Conservation (phyloP, 2,888 invertebrate species). For the Andrena bicolor region DNA sequence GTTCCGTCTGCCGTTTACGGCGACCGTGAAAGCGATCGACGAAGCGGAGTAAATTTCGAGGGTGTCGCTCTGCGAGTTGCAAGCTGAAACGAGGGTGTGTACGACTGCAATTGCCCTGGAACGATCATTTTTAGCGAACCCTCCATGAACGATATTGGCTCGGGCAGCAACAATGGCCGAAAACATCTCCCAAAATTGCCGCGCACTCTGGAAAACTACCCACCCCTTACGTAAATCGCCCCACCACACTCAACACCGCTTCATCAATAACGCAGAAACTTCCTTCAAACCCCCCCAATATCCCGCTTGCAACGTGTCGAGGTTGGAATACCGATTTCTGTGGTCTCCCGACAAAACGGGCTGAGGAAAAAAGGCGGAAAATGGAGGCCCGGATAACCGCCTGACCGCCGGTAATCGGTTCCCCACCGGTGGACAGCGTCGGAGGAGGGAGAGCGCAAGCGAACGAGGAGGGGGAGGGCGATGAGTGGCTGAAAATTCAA, state of each 20-base stretch:
- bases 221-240: conserved; percentile 7
- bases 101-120: background rate
- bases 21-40: conserved; percentile 30
- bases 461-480: too few species aligned
- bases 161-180: background rate
- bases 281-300: background rate
- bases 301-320: background rate
- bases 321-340: conserved; percentile 18
- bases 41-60: background rate
- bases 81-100: background rate
- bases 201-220: background rate
- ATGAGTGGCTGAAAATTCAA: conserved; percentile 34
- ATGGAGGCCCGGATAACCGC: background rate
- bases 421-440: background rate
- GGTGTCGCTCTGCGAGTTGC: background rate
- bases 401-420: conserved; percentile 3
- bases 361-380: background rate
- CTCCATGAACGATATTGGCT: background rate
- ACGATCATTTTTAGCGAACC: background rate
- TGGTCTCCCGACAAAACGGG: conserved; percentile 2
- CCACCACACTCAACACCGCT: background rate
- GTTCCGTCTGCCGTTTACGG: conserved; percentile 20
- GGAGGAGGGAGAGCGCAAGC: background rate
- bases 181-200: background rate
- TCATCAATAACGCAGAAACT: conserved; percentile 4